Evolutionary conservation across 2,113 vertebrate species (phyloP).

Genomic region (Ptilorrhoa leucosticta): DNA sequence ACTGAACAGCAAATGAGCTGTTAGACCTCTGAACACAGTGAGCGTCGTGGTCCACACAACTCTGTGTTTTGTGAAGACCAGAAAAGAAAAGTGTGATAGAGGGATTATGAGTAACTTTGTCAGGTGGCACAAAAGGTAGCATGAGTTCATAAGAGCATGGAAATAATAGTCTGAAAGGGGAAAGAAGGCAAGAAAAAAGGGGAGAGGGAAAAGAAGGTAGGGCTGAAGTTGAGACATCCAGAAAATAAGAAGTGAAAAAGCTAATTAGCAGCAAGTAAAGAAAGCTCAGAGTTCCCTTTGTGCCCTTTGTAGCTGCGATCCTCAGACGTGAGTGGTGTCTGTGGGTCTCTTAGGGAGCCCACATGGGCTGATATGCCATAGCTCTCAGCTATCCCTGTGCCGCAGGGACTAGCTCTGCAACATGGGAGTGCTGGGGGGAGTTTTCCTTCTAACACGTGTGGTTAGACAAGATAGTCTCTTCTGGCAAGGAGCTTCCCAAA

Average conservation of each 20-base stretch:
- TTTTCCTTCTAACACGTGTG: not conserved
- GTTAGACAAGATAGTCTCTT: not conserved
- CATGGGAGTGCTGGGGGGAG: not conserved
- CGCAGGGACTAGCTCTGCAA: not conserved
- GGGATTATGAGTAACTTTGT: not conserved
- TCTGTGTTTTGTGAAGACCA: not conserved
- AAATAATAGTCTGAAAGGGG: not conserved
- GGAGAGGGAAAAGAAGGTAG: not conserved
- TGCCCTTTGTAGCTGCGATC: not conserved
- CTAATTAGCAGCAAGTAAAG: not conserved
- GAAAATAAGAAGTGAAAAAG: not conserved
- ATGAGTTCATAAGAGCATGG: not conserved
- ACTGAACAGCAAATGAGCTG: not conserved
- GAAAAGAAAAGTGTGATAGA: not conserved
- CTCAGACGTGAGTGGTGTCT: not conserved
- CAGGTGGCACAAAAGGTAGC: not conserved
- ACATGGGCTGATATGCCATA: rapidly evolving
- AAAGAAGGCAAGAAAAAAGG: not conserved
- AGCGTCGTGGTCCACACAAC: rapidly evolving
- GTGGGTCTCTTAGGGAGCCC: not conserved
- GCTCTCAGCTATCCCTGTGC: not conserved
- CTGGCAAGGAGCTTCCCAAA: not conserved
- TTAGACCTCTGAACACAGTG: not conserved
- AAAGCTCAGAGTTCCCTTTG: not conserved
- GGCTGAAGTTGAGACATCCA: not conserved